Evolutionary conservation across 2,797 vertebrate genomes (phyloP), one percentile per base, ranked within the genome.

Genomic region (Lutjanus campechanus): DNA sequence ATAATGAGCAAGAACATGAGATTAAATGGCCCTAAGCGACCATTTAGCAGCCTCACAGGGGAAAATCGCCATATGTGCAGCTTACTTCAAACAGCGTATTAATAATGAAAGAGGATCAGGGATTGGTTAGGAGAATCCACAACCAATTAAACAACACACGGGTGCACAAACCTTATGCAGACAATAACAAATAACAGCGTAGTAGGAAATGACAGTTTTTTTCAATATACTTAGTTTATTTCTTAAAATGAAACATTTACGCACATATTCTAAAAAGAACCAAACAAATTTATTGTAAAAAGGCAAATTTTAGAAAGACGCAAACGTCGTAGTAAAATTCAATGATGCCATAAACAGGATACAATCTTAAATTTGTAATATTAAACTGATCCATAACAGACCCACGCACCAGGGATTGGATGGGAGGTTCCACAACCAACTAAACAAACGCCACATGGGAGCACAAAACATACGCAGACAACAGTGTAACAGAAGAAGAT

Each of bases 361-460:
- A 36, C 29, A 36, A 36, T 36, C 29, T 36, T 36, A 3, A 36
- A 36, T 36, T 2, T 5, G 29, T 36, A 36, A 36, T 36, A 0
- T 36, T 36, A 36, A 36, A 36, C 29, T 36, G 4, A 5, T 36
- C 29, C 5, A 5, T 36, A 36, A 36, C 29, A 36, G 29, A 36
- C 29, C 29, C 29, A 36, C 29, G 3, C 29, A 10, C 55, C 22
- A 46, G 64, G 29, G 51, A 46, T 36, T 36, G 22, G 13, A 50
- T 56, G 22, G n/a, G 46, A 55, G 51, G 12, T 6, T 69, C 17
- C 20, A 68, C 55, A 44, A 16, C 22, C 13, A 7, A 55, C 6
- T 9, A 29, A 73, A 73, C 47, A 62, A 59, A 54, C 20, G 43
- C 54, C 75, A 76, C 82, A 70, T 65, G 58, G 29, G 40, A 22